phyloP scores from a whole-genome alignment of 2,888 invertebrate genomes.

The Drosophila crucigera region DNA sequence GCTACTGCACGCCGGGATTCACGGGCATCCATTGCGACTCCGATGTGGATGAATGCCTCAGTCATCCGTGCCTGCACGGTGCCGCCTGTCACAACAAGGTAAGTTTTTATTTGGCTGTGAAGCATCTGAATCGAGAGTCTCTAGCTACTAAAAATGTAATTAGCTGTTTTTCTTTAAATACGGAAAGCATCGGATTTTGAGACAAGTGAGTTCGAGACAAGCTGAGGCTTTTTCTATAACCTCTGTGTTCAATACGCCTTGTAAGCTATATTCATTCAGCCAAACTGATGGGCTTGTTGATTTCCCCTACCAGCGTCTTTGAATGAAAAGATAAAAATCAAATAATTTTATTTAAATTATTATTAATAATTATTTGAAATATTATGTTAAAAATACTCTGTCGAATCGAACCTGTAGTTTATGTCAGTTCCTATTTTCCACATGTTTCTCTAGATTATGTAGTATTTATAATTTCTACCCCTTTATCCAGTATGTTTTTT shows the following conservation, averaged over 20 bases:
- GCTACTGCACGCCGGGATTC: slow-evolving; percentile 95
- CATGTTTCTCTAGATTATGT: not conserved
- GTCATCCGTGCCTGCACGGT: slow-evolving; percentile 93
- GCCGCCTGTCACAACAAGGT: slow-evolving; percentile 92
- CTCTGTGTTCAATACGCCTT: not conserved
- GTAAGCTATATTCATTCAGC: slow-evolving; percentile 3
- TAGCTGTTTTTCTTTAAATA: slow-evolving; percentile 85
- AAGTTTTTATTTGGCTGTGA: slow-evolving; percentile 48
- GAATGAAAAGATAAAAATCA: not conserved
- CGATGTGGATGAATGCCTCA: slow-evolving; percentile 95
- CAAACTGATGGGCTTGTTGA: not conserved
- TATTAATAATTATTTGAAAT: not conserved
- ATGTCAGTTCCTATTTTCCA: not conserved
- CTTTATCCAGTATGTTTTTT: not conserved
- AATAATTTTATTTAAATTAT: not conserved
- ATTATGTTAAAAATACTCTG: not conserved
- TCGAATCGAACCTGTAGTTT: not conserved
- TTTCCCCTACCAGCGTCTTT: not conserved
- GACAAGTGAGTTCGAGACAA: slow-evolving; percentile 83
- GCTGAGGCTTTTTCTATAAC: not conserved
- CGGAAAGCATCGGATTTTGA: slow-evolving; percentile 85
- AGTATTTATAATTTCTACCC: not conserved
- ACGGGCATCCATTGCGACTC: slow-evolving; percentile 93
- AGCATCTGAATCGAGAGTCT: slow-evolving; percentile 4
- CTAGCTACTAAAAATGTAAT: slow-evolving; percentile 79